Base-by-base conservation (phyloP, 2,888 invertebrate genomes). In the Athripsodes cinereus region DNA sequence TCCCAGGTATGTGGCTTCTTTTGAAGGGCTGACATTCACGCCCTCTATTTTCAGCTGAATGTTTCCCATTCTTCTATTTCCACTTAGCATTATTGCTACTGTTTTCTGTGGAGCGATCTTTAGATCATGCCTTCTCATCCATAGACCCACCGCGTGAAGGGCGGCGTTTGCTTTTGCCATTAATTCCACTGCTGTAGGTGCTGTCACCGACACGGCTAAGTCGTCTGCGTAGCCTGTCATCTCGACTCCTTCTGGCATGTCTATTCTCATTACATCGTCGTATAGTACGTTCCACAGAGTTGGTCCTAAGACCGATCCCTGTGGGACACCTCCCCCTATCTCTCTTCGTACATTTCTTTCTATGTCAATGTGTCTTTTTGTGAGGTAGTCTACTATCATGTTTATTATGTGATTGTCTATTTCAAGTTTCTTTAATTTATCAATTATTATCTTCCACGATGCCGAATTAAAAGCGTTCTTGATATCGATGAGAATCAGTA, bases 281-380 rank as follows among this genome's bases (percentile, higher is more conserved):
- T 48, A 48, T 6, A 48, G 2, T 10, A 48, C 48, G 48, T 48
- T 48, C 48, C 48, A 48, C 5, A 48, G 48, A 5, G 48, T 48
- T 5, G 48, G 44, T 18, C 44, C 26, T 2, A 44, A 13, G 16
- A 44, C 44, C 44, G 44, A 44, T 2, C 44, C 44, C 18, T 44
- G 44, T n/a, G 44, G 44, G 16, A 44, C 44, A 6, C 44, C 44
- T 6, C 44, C 44, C 6, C 16, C n/a, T 18, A 44, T 18, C 44
- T 48, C 48, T 5, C 5, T 11, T 2, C 48, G 6, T 6, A 6
- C 18, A 11, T 48, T 20, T 48, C 13, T 48, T 5, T 48, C 48
- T 8, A 48, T 3, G 2, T 3, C 3, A 11, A 48, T 19, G 5
- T 19, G 19, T 13, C 48, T 48, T 11, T 48, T 19, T 48, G 48